Evolutionary conservation across 2,888 invertebrate genomes (phyloP), one percentile per base, ranked within the genome.

Genomic region (Conops quadrifasciatus): DNA sequence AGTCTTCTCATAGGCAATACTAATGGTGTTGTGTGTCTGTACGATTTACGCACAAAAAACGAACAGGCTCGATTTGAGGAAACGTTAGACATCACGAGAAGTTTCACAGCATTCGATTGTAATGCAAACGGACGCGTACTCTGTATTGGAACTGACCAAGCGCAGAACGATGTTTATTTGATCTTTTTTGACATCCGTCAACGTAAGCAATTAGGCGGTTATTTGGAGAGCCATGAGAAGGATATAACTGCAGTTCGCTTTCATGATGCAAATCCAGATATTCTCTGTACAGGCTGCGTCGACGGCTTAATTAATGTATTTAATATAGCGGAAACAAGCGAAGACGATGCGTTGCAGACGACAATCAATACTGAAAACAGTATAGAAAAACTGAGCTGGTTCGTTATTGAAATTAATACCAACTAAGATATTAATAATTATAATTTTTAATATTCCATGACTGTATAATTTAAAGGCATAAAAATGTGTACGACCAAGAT

Each of bases 271-370:
- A 89, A 92, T 80, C 85, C 88, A 2, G 90, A 93, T 82, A 84
- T 88, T 9, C 80, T 97, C 68, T 90, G 91, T 16, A 90, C 94
- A 0, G 94, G 94, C 0, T 92, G 94, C 1, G 89, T 90, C 0
- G 96, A 97, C 84, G 95, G 96, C 0, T 87, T 97, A 19, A 89
- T 96, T 1, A 96, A 96, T 85, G 81, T 94, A 2, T 97, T 91
- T 84, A 92, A 96, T 83, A 87, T 96, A 26, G 88, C 89, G 64
- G 89, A 94, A 81, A 79, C 87, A 0, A 87, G 85, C 0, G 96
- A 96, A 86, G 94, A 95, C 71, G 93, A 94, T 78, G 96, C 96
- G 0, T 86, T 97, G 2, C 85, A 87, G 16, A 91, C 90, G 78
- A 92, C 93, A 0, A 87, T 95, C 36, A 96, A 95, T 81, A 90